phyloP scores from a whole-genome alignment of 2,888 invertebrate species.

The Folsomia candida region DNA sequence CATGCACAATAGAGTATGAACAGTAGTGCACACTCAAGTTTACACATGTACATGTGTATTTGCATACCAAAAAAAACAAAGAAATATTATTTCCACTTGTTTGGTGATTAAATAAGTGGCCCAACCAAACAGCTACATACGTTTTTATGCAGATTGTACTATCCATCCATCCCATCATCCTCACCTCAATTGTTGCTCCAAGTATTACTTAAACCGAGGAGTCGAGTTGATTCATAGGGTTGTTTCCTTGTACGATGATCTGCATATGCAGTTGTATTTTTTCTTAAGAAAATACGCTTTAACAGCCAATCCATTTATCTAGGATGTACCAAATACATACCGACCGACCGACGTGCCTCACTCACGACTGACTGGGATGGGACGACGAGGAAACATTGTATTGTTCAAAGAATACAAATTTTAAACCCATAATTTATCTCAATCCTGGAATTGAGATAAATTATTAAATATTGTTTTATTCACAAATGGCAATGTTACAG shows the following conservation, averaged over 20 bases:
- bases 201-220: neutral
- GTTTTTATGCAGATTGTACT: neutral
- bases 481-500: too few species aligned
- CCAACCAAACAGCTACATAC: neutral
- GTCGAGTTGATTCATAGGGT: too few species aligned
- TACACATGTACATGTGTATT: neutral
- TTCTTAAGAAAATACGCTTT: neutral
- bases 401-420: neutral
- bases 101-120: neutral
- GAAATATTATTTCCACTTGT: too few species aligned
- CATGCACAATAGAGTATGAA: neutral
- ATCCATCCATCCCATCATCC: neutral
- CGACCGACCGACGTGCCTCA: neutral
- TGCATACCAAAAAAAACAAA: neutral
- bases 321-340: neutral
- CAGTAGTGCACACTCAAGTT: neutral
- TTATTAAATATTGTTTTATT: too few species aligned
- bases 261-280: neutral
- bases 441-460: neutral
- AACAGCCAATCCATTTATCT: neutral
- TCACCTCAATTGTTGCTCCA: neutral
- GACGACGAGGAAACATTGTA: neutral
- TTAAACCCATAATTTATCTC: constrained; percentile 5
- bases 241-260: neutral
- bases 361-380: neutral